Percentiles rank a stretch among this genome's conserved stretches.
phyloP scores from a whole-genome alignment of 1,140 invertebrate genomes.

The Semibalanus balanoides region DNA sequence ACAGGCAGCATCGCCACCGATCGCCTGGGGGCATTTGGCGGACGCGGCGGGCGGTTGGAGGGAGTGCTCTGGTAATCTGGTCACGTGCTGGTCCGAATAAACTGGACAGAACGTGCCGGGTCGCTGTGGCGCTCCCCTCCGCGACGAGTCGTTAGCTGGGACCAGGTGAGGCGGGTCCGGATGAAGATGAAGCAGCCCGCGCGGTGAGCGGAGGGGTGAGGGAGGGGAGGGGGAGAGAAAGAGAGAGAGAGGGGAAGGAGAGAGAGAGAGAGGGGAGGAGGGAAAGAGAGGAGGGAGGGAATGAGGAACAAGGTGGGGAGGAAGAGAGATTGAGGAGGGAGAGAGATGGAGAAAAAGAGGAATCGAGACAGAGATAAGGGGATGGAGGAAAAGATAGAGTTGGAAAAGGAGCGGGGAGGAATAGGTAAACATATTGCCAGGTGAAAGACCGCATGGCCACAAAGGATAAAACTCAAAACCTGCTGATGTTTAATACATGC shows the following conservation, averaged over 20 bases:
- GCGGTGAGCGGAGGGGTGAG: background rate
- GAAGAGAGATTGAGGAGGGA: background rate
- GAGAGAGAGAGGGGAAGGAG: background rate
- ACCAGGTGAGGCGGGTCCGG: background rate
- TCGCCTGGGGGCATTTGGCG: background rate
- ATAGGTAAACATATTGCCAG: too few species aligned
- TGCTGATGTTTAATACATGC: too few species aligned
- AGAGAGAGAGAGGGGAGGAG: background rate
- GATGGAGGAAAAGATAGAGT: slow-evolving; percentile 10
- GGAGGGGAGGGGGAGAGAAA: background rate
- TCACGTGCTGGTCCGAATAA: background rate
- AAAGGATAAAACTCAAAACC: too few species aligned
- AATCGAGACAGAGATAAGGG: slow-evolving; percentile 7
- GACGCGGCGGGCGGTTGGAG: too few species aligned
- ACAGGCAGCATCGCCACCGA: background rate
- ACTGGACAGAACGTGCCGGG: background rate
- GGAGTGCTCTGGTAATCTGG: background rate
- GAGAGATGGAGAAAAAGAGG: slow-evolving; percentile 10
- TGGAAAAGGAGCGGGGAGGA: slow-evolving; percentile 7
- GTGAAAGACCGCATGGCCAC: too few species aligned
- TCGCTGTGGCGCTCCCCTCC: background rate
- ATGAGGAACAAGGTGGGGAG: background rate
- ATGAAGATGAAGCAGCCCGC: background rate
- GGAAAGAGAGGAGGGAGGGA: background rate
- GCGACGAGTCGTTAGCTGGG: background rate